Base-by-base conservation (phyloP, 2,888 invertebrate species). In the Lepidocyrtoides sp. region DNA sequence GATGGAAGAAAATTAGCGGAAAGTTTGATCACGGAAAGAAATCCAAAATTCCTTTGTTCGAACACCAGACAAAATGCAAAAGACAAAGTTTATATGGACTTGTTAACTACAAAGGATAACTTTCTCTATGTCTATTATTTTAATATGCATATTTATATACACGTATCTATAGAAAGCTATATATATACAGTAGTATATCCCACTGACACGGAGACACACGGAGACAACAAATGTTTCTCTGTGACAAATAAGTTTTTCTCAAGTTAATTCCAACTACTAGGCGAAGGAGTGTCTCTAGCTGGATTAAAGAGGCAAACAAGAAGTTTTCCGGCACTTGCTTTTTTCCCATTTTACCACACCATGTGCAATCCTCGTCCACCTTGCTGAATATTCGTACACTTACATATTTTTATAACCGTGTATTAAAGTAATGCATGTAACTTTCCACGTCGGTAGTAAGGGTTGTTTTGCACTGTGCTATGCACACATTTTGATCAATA, bases 301-400 rank as follows among this genome's bases (percentile, higher is more conserved):
- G 85, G 89, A 89, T 90, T 81, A 85, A 83, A 69, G 84, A 77
- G 75, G 75, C 77, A 90, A 54, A 63, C 14, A 66, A 85, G 29
- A 90, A 90, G 79, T 90, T 89, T 85, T 79, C 85, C 7, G 90
- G 84, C 89, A 89, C 86, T 91, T 89, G 77, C 91, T 75, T 79
- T 89, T 72, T 63, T 36, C 36, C 36, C 7, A 36, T n/a, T n/a
- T n/a, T n/a, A n/a, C n/a, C n/a, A n/a, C n/a, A n/a, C n/a, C n/a
- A n/a, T n/a, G n/a, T n/a, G n/a, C n/a, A n/a, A n/a, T n/a, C n/a
- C n/a, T n/a, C n/a, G n/a, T n/a, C n/a, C n/a, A n/a, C n/a, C n/a
- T n/a, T n/a, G n/a, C n/a, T n/a, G n/a, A n/a, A n/a, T n/a, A n/a
- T n/a, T n/a, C n/a, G n/a, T n/a, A n/a, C n/a, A n/a, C n/a, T n/a